These are phyloP conservation scores for Rattus norvegicus DNA, from an alignment of 2,113 vertebrate genomes.

Conservation along the genomic window GRCr8 NC_086032.1:60546501-60547000, in stretches of 20 bases:
- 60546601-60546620: not conserved
- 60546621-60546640: slow-evolving; percentile 50
- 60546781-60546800: not conserved
- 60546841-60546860: not conserved
- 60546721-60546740: slow-evolving; percentile 25
- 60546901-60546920: not conserved
- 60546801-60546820: not conserved
- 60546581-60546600: not conserved
- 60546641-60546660: not conserved
- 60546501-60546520: not conserved
- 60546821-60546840: not conserved
- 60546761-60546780: not conserved
- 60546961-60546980: not conserved
- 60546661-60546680: not conserved
- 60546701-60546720: slow-evolving; percentile 25
- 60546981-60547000: not conserved
- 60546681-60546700: not conserved
- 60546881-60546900: not conserved
- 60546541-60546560: slow-evolving; percentile 9
- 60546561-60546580: slow-evolving; percentile 10
- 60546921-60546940: not conserved
- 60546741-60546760: not conserved
- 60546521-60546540: not conserved
- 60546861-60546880: not conserved
- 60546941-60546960: not conserved